phyloP scores from a whole-genome alignment of 2,797 vertebrate genomes.

The Falco concolor region DNA sequence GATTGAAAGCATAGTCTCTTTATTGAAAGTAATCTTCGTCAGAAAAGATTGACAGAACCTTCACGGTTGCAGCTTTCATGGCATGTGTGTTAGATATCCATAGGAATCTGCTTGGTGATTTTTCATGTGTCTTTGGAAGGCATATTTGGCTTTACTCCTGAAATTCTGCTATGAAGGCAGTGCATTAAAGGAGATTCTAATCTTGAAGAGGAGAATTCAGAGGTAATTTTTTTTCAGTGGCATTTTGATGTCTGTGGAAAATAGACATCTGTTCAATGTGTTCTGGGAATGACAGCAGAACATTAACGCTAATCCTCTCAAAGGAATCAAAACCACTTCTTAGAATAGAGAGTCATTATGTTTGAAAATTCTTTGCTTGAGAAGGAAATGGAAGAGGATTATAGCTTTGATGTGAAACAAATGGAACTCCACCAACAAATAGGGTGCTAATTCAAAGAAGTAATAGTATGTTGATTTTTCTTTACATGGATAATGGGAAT shows the following conservation, averaged over 20 bases:
- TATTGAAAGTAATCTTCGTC: neutral
- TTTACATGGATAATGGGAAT: neutral
- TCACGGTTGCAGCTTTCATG: neutral
- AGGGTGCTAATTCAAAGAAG: neutral
- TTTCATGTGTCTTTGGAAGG: neutral
- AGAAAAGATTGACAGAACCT: neutral
- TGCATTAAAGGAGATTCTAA: neutral
- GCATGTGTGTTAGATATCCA: neutral
- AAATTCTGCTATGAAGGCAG: neutral
- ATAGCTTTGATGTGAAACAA: neutral
- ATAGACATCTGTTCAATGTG: neutral
- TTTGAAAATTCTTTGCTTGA: neutral
- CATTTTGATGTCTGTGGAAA: neutral
- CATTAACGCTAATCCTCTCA: neutral
- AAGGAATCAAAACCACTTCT: neutral
- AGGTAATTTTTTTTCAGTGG: neutral
- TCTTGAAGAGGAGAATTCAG: neutral
- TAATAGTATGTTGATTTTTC: neutral
- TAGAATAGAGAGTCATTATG: neutral
- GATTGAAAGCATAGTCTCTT: neutral
- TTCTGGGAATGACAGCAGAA: neutral
- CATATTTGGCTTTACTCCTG: neutral
- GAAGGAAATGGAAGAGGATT: neutral
- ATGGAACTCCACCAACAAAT: neutral
- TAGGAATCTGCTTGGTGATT: neutral